Conservation (phyloP, 2,113 vertebrate genomes). For the Rhinopomastus cyanomelas region DNA sequence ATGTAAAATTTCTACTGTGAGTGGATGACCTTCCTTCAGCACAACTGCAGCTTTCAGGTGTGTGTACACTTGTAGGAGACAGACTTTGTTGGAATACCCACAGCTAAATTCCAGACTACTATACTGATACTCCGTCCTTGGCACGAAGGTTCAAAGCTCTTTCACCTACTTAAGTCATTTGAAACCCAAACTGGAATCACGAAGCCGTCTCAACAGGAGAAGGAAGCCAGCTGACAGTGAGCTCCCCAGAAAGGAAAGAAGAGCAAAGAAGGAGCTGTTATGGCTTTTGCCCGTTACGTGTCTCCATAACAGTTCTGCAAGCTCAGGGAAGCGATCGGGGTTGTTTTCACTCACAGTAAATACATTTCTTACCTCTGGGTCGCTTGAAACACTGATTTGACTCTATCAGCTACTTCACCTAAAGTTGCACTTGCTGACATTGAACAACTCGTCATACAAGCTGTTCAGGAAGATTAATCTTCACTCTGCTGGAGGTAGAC, state of each 20-base stretch:
- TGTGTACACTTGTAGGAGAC: background rate
- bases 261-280: background rate
- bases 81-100: background rate
- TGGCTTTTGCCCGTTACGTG: background rate
- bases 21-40: background rate
- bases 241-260: slow-evolving; percentile 4
- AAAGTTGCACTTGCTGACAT: background rate
- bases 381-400: slow-evolving; percentile 31
- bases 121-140: background rate
- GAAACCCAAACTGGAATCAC: background rate
- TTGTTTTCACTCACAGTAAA: slow-evolving; percentile 21
- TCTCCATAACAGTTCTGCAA: slow-evolving; percentile 44
- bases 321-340: slow-evolving; percentile 1
- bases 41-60: background rate
- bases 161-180: background rate
- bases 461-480: slow-evolving; percentile 46
- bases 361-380: slow-evolving; percentile 22
- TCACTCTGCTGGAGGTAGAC: slow-evolving; percentile 14
- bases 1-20: background rate
- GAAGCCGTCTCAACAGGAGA: background rate
- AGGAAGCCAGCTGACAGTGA: background rate
- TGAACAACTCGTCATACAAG: slow-evolving; percentile 1
- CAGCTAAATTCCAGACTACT: background rate
- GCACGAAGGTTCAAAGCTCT: background rate
- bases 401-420: slow-evolving; percentile 28